Evolutionary conservation across 92 coral and sea anemone genomes (phyloP), one percentile per base, ranked within the genome.

Genomic region (Heteractis magnifica): DNA sequence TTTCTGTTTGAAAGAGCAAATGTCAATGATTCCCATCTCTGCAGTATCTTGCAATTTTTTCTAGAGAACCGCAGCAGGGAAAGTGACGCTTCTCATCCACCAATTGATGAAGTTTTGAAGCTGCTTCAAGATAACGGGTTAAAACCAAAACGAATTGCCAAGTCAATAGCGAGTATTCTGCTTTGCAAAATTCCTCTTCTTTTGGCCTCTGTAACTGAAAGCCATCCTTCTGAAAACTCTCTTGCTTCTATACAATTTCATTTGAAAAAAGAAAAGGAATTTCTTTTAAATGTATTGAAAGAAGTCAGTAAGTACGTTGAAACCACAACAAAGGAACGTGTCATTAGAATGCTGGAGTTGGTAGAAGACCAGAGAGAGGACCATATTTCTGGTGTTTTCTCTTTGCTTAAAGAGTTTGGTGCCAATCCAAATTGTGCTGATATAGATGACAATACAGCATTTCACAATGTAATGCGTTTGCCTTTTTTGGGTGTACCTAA

Each of bases 391-490:
- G 72, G 10, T 23, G 21, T 21, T 68, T 44, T 68, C 48, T 0
- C 19, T 6, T 68, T 10, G 49, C 0, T 68, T 6, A 23, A 68
- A 23, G 0, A 68, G 48, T 23, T 18, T 1, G 48, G 13, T 10
- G 10, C 48, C 13, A 23, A 68, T 5, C 72, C 72, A 8, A 23
- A 21, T 13, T 19, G 19, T 68, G 48, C 72, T 23, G 72, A 68
- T 68, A 4, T 44, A 21, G 72, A 68, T 21, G 72, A 13, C 15
- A 68, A 68, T 68, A 68, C 72, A 4, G 72, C 44, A 19, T 4
- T 74, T 74, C 52, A 51, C 56, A 12, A 74, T 74, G 77, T 19
- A 74, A 10, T 55, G 11, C 14, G 56, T 74, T 74, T 74, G 48
- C 77, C 53, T 26, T 74, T 48, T 16, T 41, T 51, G 26, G 23